Base-by-base conservation (phyloP, 2,113 vertebrate species). In the Excalfactoria chinensis region DNA sequence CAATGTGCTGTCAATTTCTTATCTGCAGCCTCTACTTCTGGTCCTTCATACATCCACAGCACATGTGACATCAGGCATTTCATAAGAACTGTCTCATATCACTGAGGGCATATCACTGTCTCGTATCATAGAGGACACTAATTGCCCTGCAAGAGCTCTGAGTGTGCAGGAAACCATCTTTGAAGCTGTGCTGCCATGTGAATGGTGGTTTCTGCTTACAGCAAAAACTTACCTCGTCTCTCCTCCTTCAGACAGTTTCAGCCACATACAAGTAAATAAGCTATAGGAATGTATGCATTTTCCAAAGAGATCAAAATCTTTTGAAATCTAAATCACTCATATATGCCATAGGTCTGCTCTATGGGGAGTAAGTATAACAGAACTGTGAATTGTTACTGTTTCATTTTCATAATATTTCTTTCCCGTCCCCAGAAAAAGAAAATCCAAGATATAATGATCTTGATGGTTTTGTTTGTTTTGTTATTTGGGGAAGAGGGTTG, bases 1-100 rank as follows among this genome's bases (percentile, higher is more conserved):
- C 26, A 44, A 14, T 15, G 4, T 6, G 8, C 3, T 73, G 16
- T 32, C 35, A 23, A 30, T 2, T 1, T 19, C 34, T 40, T 16
- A 35, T 7, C 5, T 70, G 16, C 55, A 84, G 4, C 0, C 0
- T 25, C 22, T 74, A 0, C 48, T 76, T 37, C 40, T 37, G 63
- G 10, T 49, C 16, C 30, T 18, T 55, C 23, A n/a, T 21, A 19
- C 0, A 2, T 9, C 7, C 4, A 4, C 11, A 22, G 3, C 0
- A 0, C 1, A 8, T 16, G 68, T 9, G 44, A 5, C 64, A 7
- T 3, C 8, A 2, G 2, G 1, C 15, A 18, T 60, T 67, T 58
- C 43, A 28, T 16, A 84, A 5, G 8, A 60, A 7, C 20, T 68
- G n/a, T 56, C 32, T 43, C 14, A 25, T 0, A 0, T 9, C 34